phyloP scores from a whole-genome alignment of 2,797 vertebrate species.

The Protonibea diacanthus region DNA sequence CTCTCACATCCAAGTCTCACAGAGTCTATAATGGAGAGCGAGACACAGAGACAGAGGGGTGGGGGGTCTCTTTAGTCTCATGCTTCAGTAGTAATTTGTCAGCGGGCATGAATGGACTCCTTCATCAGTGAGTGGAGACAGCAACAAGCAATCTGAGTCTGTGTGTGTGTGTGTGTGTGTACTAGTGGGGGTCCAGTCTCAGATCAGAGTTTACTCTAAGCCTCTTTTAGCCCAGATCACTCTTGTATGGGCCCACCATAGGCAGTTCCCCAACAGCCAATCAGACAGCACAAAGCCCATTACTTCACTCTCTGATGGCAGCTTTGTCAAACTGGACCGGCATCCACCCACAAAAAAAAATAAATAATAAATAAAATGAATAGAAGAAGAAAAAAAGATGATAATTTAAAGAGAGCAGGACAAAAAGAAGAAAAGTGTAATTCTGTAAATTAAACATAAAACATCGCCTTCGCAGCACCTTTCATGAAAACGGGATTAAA shows the following conservation, averaged over 20 bases:
- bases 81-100: constrained; percentile 87
- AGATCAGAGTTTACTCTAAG: constrained; percentile 78
- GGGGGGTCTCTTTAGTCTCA: constrained; percentile 82
- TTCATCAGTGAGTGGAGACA: constrained; percentile 67
- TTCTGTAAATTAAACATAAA: background rate
- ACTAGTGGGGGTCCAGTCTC: constrained; percentile 67
- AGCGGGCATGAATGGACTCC: constrained; percentile 77
- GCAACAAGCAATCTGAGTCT: constrained; percentile 49
- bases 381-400: too few species aligned
- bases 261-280: constrained; percentile 87
- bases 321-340: constrained; percentile 63
- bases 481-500: too few species aligned
- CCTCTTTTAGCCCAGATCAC: constrained; percentile 68
- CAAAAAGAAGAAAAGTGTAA: too few species aligned
- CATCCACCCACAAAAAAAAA: constrained; percentile 55
- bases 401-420: too few species aligned
- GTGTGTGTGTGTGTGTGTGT: constrained; percentile 45
- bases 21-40: constrained; percentile 61
- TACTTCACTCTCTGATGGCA: constrained; percentile 85
- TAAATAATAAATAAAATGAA: too few species aligned
- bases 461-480: too few species aligned
- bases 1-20: constrained; percentile 68
- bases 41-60: constrained; percentile 45
- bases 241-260: constrained; percentile 85
- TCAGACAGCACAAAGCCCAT: constrained; percentile 69